phyloP scores from a whole-genome alignment of 2,888 invertebrate species.

The Diaprepes abbreviatus region DNA sequence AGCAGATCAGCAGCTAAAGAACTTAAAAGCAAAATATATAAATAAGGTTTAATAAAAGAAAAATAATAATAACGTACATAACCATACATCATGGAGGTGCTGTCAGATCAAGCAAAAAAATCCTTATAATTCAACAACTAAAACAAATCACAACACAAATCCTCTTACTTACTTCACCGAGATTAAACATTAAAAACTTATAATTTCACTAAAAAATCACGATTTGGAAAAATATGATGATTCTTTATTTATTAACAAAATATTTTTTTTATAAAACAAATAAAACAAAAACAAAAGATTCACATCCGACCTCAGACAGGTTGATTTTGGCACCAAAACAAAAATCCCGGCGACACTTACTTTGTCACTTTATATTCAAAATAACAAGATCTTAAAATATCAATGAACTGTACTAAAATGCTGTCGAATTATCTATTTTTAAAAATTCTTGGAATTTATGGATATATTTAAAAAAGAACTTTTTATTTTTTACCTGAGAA shows the following conservation, averaged over 20 bases:
- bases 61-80: conserved; percentile 56
- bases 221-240: too few relatives aligned
- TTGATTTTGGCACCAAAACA: conserved; percentile 16
- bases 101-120: background rate
- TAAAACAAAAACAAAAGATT: background rate
- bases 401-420: conserved; percentile 12
- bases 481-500: background rate
- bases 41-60: too few relatives aligned
- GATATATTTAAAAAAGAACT: background rate
- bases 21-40: too few relatives aligned
- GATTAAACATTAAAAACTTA: conserved; percentile 27
- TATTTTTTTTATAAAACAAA: background rate
- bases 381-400: conserved; percentile 9
- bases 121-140: conserved; percentile 7
- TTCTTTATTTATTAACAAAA: too few relatives aligned
- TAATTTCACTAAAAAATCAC: conserved; percentile 6
- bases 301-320: background rate
- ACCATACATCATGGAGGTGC: conserved; percentile 52
- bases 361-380: background rate
- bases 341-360: conserved; percentile 2
- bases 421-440: conserved; percentile 16
- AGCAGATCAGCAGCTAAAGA: too few relatives aligned
- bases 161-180: conserved; percentile 28
- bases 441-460: conserved; percentile 12
- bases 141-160: conserved; percentile 36